Conservation (phyloP, 2,797 vertebrate genomes). For the Anableps anableps region DNA sequence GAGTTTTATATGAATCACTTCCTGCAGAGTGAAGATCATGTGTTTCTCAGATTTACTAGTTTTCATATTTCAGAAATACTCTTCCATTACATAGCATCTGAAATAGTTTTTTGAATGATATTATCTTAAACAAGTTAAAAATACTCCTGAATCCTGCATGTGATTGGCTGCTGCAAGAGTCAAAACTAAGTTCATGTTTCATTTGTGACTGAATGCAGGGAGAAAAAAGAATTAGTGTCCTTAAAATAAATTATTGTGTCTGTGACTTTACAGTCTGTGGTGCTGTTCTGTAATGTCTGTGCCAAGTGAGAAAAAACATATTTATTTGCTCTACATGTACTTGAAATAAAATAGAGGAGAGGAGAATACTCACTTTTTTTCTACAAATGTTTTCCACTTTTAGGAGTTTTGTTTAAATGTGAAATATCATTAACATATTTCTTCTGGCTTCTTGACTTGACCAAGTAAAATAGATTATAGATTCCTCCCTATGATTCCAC, state of each 20-base stretch:
- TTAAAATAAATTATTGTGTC: neutral
- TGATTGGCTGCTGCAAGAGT: neutral
- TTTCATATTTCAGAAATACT: neutral
- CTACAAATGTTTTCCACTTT: neutral
- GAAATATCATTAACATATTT: neutral
- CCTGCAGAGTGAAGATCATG: neutral
- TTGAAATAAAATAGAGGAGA: too few relatives aligned
- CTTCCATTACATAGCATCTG: neutral
- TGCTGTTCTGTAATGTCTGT: neutral
- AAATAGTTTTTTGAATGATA: neutral
- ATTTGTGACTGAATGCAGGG: neutral
- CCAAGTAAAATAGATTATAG: neutral
- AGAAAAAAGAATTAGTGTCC: neutral
- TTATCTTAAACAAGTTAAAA: neutral
- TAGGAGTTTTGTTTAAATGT: neutral
- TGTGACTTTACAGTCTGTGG: neutral
- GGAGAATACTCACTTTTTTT: too few relatives aligned
- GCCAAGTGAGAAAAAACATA: too few relatives aligned
- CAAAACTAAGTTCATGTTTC: neutral
- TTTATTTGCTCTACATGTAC: too few relatives aligned
- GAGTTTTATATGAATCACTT: neutral
- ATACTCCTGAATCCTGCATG: neutral
- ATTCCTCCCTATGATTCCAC: too few relatives aligned
- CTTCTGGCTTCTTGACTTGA: neutral
- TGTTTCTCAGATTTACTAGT: neutral